phyloP scores from a whole-genome alignment of 2,797 vertebrate genomes.

The Danionella dracula region DNA sequence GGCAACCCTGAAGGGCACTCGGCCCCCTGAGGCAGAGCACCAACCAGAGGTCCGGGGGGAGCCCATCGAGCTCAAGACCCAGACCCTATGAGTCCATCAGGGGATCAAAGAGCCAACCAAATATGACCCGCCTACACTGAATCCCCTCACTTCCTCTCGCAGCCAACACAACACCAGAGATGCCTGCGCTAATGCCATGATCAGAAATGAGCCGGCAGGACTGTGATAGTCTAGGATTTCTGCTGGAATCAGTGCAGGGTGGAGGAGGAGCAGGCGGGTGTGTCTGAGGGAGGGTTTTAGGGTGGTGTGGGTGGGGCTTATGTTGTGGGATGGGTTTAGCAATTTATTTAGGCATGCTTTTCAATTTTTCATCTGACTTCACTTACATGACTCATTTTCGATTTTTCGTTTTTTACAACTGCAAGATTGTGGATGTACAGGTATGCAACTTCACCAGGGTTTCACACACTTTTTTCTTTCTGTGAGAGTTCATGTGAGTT shows the following conservation, averaged over 20 bases:
- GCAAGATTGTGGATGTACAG: constrained; percentile 65
- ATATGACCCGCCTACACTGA: constrained; percentile 52
- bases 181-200: constrained; percentile 1
- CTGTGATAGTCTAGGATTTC: background rate
- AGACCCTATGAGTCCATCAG: constrained; percentile 71
- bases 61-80: constrained; percentile 89
- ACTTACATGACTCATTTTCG: constrained; percentile 45
- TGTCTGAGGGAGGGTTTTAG: constrained; percentile 5
- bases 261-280: background rate
- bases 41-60: constrained; percentile 78
- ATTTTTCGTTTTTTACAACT: constrained; percentile 68
- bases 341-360: constrained; percentile 65
- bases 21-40: constrained; percentile 68
- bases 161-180: background rate
- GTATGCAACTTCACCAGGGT: constrained; percentile 67
- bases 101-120: constrained; percentile 45
- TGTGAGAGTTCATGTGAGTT: constrained; percentile 11
- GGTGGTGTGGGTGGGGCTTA: constrained; percentile 14
- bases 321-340: constrained; percentile 45
- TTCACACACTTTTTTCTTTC: constrained; percentile 65
- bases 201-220: background rate
- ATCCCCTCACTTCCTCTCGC: constrained; percentile 19
- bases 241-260: constrained; percentile 22
- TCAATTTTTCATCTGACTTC: constrained; percentile 64
- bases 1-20: constrained; percentile 83